Evolutionary conservation across 1,140 invertebrate genomes (phyloP), one percentile per base, ranked within the genome.

Genomic region (Phocides pigmalion): DNA sequence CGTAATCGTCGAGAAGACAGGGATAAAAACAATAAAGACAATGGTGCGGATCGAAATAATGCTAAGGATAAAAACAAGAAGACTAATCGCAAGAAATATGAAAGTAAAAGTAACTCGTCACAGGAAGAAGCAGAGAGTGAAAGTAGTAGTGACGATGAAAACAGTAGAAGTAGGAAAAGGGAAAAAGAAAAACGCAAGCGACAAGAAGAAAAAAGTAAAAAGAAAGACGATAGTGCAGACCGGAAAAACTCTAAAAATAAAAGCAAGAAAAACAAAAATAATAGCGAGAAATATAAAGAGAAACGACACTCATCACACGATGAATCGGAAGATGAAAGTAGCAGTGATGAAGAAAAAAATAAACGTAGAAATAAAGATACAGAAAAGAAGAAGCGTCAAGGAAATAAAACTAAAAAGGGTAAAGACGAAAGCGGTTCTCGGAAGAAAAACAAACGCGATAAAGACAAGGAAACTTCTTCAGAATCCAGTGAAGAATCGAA

Each of bases 61-160:
- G n/a, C 1, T 20, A 49, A 41, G 14, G 42, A 54, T 16, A 54
- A 9, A 49, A 54, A 19, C n/a, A 42, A 50, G 42, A 37, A 62
- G 37, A 17, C 49, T 16, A 65, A 50, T 11, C 61, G 51, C 19
- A 54, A 17, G 25, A 8, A 28, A 42, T 37, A 56, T 47, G 54
- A 44, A 44, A 49, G 68, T n/a, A 28, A 28, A 28, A 28, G 0
- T 1, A 28, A 28, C 5, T 28, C 25, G 6, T 28, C 25, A 3
- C 25, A 8, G 5, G 25, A 28, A 28, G 41, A 51, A 14, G 44
- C 53, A 61, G 20, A 37, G 47, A 61, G 58, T 3, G 49, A 17
- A 53, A 44, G 14, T 32, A 66, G 54, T 62, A 51, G 35, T 32
- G 20, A 67, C 5, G 58, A 62, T 42, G 25, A 68, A 8, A 63